Evolutionary conservation across 2,888 invertebrate genomes (phyloP).

Genomic region (Ormyrus thymus): DNA sequence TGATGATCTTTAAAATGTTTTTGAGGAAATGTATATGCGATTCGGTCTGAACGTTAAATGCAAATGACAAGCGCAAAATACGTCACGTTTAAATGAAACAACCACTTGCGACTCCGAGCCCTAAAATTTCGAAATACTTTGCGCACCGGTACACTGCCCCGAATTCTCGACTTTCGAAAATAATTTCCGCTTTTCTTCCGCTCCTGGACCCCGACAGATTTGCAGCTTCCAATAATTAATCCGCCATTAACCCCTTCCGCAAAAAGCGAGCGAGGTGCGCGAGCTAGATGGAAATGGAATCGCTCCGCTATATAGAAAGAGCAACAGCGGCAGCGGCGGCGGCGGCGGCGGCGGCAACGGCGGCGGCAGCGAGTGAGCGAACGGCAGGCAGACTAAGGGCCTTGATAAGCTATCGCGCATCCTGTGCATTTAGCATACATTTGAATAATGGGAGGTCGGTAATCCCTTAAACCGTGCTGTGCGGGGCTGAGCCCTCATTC

Average conservation of each 20-base stretch:
- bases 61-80: too few relatives aligned
- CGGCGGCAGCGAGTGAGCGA: constrained; percentile 6
- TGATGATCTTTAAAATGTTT: too few relatives aligned
- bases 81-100: too few relatives aligned
- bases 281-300: constrained; percentile 47
- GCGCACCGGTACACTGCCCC: too few relatives aligned
- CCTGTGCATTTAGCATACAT: constrained; percentile 74
- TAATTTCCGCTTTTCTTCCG: too few relatives aligned
- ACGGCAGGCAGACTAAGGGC: constrained; percentile 65
- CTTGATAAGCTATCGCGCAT: constrained; percentile 74
- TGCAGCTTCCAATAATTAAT: constrained; percentile 32
- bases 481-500: constrained; percentile 71
- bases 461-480: constrained; percentile 73
- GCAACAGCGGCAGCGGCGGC: constrained; percentile 3
- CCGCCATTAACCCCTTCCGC: background rate
- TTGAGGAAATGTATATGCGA: too few relatives aligned
- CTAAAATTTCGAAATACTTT: too few relatives aligned
- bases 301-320: constrained; percentile 1
- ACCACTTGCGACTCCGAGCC: too few relatives aligned
- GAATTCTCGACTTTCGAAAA: too few relatives aligned
- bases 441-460: constrained; percentile 75
- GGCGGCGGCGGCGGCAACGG: background rate
- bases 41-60: too few relatives aligned
- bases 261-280: background rate
- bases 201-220: constrained; percentile 1